Percentiles rank a stretch among this genome's conserved stretches.
Evolutionary conservation across 2,113 vertebrate genomes (phyloP).

Genomic region (Phalacrocorax carbo): DNA sequence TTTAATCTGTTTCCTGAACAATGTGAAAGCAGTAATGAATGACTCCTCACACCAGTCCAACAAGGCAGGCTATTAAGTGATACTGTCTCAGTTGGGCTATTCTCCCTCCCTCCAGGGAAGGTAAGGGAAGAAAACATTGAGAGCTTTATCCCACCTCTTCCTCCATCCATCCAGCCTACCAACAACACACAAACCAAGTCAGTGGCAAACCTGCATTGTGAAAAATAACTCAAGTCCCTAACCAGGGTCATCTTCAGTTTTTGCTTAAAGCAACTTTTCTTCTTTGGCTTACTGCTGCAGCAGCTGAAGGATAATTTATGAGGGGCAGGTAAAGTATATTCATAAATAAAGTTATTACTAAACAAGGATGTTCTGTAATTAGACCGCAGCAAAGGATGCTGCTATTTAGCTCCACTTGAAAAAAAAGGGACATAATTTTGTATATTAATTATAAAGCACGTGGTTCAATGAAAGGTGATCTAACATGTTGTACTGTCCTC

Average conservation of each 20-base stretch:
- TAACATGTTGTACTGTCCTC: not conserved
- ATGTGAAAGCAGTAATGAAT: not conserved
- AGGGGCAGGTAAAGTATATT: not conserved
- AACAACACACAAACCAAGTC: not conserved
- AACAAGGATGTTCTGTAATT: slow-evolving; percentile 5
- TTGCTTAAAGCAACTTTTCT: not conserved
- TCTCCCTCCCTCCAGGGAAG: not conserved
- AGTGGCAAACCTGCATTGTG: not conserved
- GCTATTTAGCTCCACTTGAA: not conserved
- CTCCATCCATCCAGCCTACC: not conserved
- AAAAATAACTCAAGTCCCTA: not conserved
- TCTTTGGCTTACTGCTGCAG: not conserved
- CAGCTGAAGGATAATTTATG: not conserved
- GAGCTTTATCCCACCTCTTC: not conserved
- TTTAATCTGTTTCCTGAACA: not conserved
- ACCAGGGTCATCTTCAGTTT: not conserved
- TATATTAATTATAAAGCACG: not conserved
- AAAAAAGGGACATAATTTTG: not conserved
- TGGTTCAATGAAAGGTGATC: not conserved
- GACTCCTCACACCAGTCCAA: not conserved
- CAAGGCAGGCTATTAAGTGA: not conserved
- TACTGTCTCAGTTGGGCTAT: not conserved
- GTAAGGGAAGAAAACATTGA: not conserved
- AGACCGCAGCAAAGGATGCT: slow-evolving; percentile 5
- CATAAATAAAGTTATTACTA: not conserved